These are phyloP conservation scores for Hippolais icterina DNA, from an alignment of 2,113 vertebrate species.

Conservation along the genomic window DNA sequence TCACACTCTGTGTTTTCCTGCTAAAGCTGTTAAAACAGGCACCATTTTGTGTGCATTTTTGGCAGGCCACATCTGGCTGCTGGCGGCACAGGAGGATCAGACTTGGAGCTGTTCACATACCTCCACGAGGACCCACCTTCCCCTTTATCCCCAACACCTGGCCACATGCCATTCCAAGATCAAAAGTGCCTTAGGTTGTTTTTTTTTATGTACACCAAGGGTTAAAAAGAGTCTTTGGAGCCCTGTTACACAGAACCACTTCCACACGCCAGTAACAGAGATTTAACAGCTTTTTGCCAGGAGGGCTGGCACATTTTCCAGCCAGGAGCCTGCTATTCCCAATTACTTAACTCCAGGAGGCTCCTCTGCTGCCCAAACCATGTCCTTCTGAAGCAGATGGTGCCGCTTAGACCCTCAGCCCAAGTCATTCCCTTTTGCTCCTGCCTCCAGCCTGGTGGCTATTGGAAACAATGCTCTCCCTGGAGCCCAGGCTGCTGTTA, in stretches of 20 bases:
- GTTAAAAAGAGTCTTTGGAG: constrained; percentile 23
- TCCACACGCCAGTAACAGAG: constrained; percentile 8
- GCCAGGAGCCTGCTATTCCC: constrained; percentile 53
- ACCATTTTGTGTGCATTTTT: background rate
- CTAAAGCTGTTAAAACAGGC: constrained; percentile 22
- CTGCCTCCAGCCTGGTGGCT: background rate
- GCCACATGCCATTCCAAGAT: background rate
- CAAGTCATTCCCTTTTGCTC: background rate
- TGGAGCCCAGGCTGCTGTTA: background rate
- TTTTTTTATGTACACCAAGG: background rate
- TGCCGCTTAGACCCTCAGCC: background rate
- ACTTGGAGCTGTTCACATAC: background rate
- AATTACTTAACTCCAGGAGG: constrained; percentile 60
- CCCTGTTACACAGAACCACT: background rate
- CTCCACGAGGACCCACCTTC: background rate
- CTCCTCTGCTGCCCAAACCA: background rate
- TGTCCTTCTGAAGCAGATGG: constrained; percentile 42
- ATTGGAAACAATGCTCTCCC: background rate
- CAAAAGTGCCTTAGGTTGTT: background rate
- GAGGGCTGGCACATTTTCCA: constrained; percentile 44
- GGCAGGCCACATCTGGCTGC: background rate
- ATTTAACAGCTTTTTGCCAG: constrained; percentile 45
- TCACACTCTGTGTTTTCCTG: background rate
- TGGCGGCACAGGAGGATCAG: background rate
- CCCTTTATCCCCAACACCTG: background rate